Conservation (phyloP, 2,797 vertebrate species). For the Myotis daubentonii region DNA sequence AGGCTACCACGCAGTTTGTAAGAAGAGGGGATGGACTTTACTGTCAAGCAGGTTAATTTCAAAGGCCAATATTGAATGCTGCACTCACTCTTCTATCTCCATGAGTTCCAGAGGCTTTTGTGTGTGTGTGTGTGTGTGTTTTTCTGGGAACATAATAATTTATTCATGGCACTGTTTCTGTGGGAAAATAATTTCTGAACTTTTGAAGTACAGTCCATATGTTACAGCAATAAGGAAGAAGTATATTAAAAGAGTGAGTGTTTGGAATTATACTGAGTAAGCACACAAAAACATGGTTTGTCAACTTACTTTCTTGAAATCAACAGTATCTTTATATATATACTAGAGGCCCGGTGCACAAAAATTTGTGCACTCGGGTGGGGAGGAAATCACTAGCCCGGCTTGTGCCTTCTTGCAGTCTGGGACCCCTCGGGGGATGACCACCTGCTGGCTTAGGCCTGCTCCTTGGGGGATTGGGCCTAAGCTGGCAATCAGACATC, state of each 20-base stretch:
- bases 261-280: not conserved
- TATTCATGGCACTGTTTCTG: not conserved
- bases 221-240: not conserved
- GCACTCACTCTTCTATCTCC: not conserved
- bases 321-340: too few relatives aligned
- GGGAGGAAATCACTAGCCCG: too few relatives aligned
- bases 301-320: not conserved
- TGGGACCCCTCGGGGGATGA: too few relatives aligned
- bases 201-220: not conserved
- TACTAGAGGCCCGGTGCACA: too few relatives aligned
- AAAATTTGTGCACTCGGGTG: too few relatives aligned
- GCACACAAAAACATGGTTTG: not conserved
- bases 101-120: not conserved
- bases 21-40: not conserved
- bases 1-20: not conserved
- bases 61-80: not conserved
- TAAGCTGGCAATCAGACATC: too few relatives aligned
- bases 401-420: too few relatives aligned
- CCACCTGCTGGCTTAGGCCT: too few relatives aligned
- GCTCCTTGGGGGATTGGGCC: too few relatives aligned
- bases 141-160: not conserved
- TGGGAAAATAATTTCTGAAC: constrained; percentile 35
- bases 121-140: not conserved
- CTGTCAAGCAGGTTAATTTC: not conserved
- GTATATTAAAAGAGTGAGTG: not conserved